phyloP scores from a whole-genome alignment of 2,113 vertebrate species.

The Pao palembangensis region DNA sequence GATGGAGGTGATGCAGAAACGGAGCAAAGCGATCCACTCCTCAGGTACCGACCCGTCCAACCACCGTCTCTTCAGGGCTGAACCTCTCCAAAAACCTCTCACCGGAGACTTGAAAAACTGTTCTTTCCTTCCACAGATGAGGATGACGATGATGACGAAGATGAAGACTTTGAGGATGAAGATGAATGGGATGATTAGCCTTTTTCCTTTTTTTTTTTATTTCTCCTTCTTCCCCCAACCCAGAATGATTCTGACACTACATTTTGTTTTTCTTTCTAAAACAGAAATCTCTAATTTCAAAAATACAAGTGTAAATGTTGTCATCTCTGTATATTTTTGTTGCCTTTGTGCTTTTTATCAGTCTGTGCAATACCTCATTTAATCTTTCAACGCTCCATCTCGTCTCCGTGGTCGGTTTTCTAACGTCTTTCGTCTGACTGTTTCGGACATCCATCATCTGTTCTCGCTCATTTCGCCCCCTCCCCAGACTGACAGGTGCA shows the following conservation, averaged over 20 bases:
- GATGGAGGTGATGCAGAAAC: constrained; percentile 98
- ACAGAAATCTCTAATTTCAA: constrained; percentile 83
- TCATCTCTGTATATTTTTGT: constrained; percentile 96
- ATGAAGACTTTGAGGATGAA: constrained; percentile 96
- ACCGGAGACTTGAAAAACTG: not conserved
- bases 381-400: constrained; percentile 87
- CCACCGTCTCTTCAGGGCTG: not conserved
- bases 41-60: constrained; percentile 76
- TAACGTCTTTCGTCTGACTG: constrained; percentile 23
- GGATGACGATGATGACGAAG: constrained; percentile 94
- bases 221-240: constrained; percentile 12
- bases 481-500: no score
- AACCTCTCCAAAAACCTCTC: no score
- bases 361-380: constrained; percentile 99
- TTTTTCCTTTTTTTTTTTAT: constrained; percentile 24
- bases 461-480: no score
- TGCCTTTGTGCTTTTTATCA: constrained; percentile 89
- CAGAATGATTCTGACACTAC: constrained; percentile 84
- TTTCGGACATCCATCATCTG: constrained; percentile 7
- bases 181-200: constrained; percentile 97
- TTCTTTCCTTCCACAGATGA: constrained; percentile 77
- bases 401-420: constrained; percentile 66
- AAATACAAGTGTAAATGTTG: constrained; percentile 87
- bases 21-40: constrained; percentile 98
- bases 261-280: constrained; percentile 81